A percentile compares a stretch with the other conserved stretches of the same genome.
Conservation (phyloP, 2,888 invertebrate species). For the Arctia plantaginis region DNA sequence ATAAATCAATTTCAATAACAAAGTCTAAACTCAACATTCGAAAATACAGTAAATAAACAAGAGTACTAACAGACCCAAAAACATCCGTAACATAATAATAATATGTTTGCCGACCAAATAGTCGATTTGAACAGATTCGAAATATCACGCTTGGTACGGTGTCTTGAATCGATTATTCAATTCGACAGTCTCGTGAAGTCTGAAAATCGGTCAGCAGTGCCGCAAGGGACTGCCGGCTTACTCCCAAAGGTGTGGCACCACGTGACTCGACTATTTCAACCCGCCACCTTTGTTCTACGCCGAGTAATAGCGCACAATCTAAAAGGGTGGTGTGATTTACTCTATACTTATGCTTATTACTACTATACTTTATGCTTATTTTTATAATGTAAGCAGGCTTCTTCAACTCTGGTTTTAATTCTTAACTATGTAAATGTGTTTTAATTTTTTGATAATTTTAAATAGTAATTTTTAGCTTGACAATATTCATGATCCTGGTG, state of each 20-base stretch:
- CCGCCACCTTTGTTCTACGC: conserved; percentile 58
- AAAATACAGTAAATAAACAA: conserved; percentile 15
- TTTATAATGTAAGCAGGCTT: conserved; percentile 6
- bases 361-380: no score
- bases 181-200: conserved; percentile 74
- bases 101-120: conserved; percentile 30
- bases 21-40: conserved; percentile 6
- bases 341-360: no score
- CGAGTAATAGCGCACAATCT: conserved; percentile 44
- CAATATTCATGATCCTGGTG: no score
- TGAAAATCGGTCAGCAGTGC: conserved; percentile 73
- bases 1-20: not conserved
- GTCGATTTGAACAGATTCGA: conserved; percentile 41
- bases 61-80: conserved; percentile 8
- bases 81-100: conserved; percentile 25
- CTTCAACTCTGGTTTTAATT: not conserved
- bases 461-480: no score
- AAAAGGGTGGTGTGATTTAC: conserved; percentile 39
- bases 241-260: conserved; percentile 64
- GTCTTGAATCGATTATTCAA: conserved; percentile 76
- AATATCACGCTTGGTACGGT: conserved; percentile 48
- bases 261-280: conserved; percentile 72
- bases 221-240: conserved; percentile 55
- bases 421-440: no score
- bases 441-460: no score